These are phyloP conservation scores for Clusia tigrina DNA, from an alignment of 2,888 invertebrate genomes.

Conservation along the genomic window DNA sequence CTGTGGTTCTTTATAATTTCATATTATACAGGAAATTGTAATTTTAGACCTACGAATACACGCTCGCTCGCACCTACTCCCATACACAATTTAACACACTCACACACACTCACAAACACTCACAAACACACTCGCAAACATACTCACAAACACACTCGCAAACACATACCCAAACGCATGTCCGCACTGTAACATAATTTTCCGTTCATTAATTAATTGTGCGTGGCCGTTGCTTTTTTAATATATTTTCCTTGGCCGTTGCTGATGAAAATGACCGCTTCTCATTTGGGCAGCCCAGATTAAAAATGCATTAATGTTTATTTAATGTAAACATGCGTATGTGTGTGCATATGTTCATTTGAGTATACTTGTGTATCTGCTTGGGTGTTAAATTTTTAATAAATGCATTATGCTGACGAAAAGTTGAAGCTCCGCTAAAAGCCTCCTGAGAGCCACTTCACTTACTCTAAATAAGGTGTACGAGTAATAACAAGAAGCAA, in stretches of 20 bases:
- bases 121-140: too few relatives aligned
- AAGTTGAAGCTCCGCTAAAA: background rate
- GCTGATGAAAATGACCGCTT: background rate
- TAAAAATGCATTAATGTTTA: slow-evolving; percentile 1
- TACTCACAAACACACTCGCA: background rate
- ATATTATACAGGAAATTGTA: slow-evolving; percentile 4
- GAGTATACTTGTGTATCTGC: background rate
- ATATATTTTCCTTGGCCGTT: background rate
- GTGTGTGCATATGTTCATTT: background rate
- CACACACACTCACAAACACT: too few relatives aligned
- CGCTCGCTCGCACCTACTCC: too few relatives aligned
- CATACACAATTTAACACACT: too few relatives aligned
- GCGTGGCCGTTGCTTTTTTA: background rate
- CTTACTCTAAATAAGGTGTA: background rate
- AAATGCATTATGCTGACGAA: slow-evolving; percentile 6
- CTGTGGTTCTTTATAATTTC: background rate
- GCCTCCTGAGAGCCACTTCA: background rate
- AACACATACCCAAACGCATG: too few relatives aligned
- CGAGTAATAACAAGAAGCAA: too few relatives aligned
- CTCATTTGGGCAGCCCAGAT: slow-evolving; percentile 6
- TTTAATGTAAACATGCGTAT: background rate
- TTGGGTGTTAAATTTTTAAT: slow-evolving; percentile 1
- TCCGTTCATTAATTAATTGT: background rate
- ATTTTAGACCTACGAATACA: too few relatives aligned
- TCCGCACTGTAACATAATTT: background rate